Base-by-base conservation (phyloP, 2,797 vertebrate species). In the Mallotus villosus region DNA sequence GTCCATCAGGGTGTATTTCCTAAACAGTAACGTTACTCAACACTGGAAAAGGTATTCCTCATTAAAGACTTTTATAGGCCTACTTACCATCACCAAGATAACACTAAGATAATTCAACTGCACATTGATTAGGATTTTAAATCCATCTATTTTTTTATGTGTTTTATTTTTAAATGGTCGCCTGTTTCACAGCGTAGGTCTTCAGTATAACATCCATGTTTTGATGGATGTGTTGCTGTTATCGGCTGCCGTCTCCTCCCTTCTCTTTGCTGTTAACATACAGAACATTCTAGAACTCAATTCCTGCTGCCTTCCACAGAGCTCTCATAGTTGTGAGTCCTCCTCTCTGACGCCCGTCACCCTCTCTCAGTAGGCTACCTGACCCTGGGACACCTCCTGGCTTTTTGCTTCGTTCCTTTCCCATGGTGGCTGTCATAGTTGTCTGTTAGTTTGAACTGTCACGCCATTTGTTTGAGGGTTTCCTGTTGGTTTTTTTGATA, bases 21-120 rank as follows among this genome's bases (percentile, higher is more conserved):
- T 73, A 68, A 78, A 82, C 51, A 76, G 74, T 83, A 70, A 78
- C 70, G 85, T 91, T 89, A 90, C 89, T 91, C 87, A 90, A 93
- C 93, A 94, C 93, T 94, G 93, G 93, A 94, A 80, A 81, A 83
- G 75, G 82, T 76, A 85, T 73, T 65, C 68, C 69, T 76, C 63
- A 80, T 75, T 25, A 22, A 53, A 72, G 70, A 71, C 58, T 78
- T 77, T 82, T 60, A 72, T 68, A n/a, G n/a, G n/a, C n/a, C n/a
- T n/a, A 24, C 22, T 79, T 86, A 41, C 11, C 11, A 41, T 41
- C 11, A 12, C 37, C 2, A 12, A 9, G 37, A 12, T 14, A 12
- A 41, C 37, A 14, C 37, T 41, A 41, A 11, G 11, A 11, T 41
- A 2, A 41, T 12, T 7, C 11, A 41, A 11, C 37, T 41, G 37